Evolutionary conservation across 1,140 invertebrate species (phyloP), one percentile per base, ranked within the genome.

Genomic region (Copidosoma floridanum): DNA sequence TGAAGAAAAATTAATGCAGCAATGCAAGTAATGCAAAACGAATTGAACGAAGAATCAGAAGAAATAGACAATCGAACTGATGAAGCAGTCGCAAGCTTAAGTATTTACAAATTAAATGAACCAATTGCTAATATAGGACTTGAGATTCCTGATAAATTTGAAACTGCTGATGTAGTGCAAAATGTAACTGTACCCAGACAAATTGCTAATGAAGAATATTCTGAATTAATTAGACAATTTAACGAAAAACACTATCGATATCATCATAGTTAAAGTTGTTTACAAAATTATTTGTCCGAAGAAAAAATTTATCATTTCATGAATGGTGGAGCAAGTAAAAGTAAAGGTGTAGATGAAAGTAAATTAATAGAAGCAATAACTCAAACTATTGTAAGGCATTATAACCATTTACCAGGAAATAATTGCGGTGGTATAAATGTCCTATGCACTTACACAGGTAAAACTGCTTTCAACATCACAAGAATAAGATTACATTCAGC

Each of bases 401-500:
- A 59, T 46, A 40, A 61, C 40, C 38, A 29, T 47, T 55, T 52
- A 57, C n/a, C 41, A 57, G 38, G 32, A 35, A 51, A 51, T 21
- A 3, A 51, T 11, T 20, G 16, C 8, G 37, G 37, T 4, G 23
- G 35, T 50, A 29, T 50, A 32, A 6, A 11, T 20, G n/a, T 50
- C 18, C 12, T 50, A 11, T 66, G 63, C 50, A 72, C 74, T 24
- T 61, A 64, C 23, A 73, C 72, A 0, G 74, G 75, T n/a, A 76
- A 73, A 67, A 74, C 74, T 11, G 72, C 73, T 12, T 65, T 67
- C 52, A 44, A 44, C 47, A 21, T 60, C 4, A 46, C 37, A 23
- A 74, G 73, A 24, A 57, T 67, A 48, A 76, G 70, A 20, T 38
- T 75, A 29, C 74, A 76, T 50, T 57, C 57, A 43, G 61, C 68